Evolutionary conservation across 2,797 vertebrate genomes (phyloP), one percentile per base, ranked within the genome.

Genomic region (Enteromius mattozi): DNA sequence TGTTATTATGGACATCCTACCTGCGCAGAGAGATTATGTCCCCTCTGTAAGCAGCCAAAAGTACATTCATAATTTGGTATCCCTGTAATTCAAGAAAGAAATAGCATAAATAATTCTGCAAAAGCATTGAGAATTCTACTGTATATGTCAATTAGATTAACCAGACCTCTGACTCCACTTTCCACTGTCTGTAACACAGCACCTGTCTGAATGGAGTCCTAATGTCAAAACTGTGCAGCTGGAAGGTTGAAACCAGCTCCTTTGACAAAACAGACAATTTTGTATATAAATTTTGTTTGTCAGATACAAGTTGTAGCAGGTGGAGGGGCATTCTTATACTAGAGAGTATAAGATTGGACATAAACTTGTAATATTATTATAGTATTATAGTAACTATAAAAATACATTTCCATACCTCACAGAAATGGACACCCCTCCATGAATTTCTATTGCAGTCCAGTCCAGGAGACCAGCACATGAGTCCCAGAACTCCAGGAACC

Each of bases 141-240:
- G 35, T 69, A 69, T 13, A 40, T n/a, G 19, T 45, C 16, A 35
- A 35, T 17, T 17, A 33, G 3, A 69, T 68, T 75, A 45, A 78
- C 13, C 87, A 78, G 37, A 94, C 94, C 93, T 94, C 94, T 77
- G 93, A 94, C 42, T 94, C 93, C 1, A 91, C 84, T 65, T 94
- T 94, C 92, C 93, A 93, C 85, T 93, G 93, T 61, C 92, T 90
- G 88, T 94, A 94, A 61, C 90, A 89, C 87, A 93, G 90, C 81
- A 93, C 88, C 88, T 94, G 94, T 40, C 92, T 91, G 89, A 94
- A 93, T 1, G 94, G 93, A 2, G 93, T 93, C 89, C 92, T 86
- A 88, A 94, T 92, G 89, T 94, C 93, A 81, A 94, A 94, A 72
- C 89, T 92, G 89, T 94, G 94, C 56, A 94, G 89, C 88, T 94